Evolutionary conservation across 1,140 invertebrate genomes (phyloP).

Genomic region (Hydropsyche tenuis): DNA sequence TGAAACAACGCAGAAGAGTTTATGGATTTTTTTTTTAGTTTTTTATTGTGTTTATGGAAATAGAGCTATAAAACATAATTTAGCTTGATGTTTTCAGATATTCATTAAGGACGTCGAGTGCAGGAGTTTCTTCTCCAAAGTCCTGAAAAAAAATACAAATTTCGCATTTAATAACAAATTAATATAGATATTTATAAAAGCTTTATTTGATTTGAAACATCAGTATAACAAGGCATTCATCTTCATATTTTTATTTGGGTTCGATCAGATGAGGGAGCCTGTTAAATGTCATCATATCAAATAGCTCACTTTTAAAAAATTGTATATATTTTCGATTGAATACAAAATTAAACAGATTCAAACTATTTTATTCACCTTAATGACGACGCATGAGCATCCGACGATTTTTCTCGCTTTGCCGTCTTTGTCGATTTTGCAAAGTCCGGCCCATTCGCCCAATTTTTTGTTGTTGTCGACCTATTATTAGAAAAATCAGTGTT

Average conservation of each 20-base stretch:
- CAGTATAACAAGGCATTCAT: conserved; percentile 40
- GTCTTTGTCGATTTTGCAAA: conserved; percentile 99
- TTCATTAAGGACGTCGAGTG: conserved; percentile 90
- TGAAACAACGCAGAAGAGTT: background rate
- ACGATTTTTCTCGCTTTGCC: conserved; percentile 99
- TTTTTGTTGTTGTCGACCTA: conserved; percentile 97
- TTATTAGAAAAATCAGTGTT: conserved; percentile 5
- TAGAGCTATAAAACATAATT: conserved; percentile 48
- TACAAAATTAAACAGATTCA: conserved; percentile 44
- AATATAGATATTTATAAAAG: conserved; percentile 20
- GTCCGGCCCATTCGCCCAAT: conserved; percentile 97
- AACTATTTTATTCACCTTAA: conserved; percentile 71
- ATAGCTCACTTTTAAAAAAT: too few species aligned
- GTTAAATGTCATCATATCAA: conserved; percentile 44
- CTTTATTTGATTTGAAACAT: background rate
- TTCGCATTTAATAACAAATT: background rate
- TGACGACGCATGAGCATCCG: conserved; percentile 97
- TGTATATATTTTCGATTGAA: too few species aligned
- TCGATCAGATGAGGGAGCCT: conserved; percentile 49
- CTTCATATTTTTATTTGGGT: conserved; percentile 40
- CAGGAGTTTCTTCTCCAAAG: conserved; percentile 94
- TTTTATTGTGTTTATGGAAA: conserved; percentile 45
- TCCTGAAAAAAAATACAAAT: conserved; percentile 69
- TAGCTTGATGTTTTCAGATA: conserved; percentile 75
- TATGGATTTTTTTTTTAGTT: conserved; percentile 39